These are phyloP conservation scores for Gymnothorax reevesii DNA, from an alignment of 2,797 vertebrate species.

Conservation along the genomic window DNA sequence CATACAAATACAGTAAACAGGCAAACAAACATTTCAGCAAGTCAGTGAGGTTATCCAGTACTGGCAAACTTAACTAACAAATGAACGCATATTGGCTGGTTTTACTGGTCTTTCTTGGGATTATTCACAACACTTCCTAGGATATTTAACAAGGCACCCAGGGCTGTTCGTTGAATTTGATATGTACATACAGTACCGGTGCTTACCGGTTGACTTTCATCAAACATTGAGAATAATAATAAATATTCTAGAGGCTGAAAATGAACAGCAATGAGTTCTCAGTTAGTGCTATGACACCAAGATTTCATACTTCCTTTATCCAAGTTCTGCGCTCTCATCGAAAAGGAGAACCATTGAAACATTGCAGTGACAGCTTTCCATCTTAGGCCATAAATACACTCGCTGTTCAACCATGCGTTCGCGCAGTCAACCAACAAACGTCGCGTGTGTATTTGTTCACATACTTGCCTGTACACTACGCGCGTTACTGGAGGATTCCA, in stretches of 20 bases:
- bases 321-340: not conserved
- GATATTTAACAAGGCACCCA: not conserved
- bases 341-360: not conserved
- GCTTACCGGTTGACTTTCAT: not conserved
- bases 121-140: not conserved
- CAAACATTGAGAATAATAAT: not conserved
- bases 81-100: not conserved
- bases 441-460: too few relatives aligned
- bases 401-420: too few relatives aligned
- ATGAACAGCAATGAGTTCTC: not conserved
- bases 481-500: too few relatives aligned
- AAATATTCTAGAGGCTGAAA: not conserved
- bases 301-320: not conserved
- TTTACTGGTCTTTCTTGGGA: not conserved
- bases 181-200: not conserved
- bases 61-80: not conserved
- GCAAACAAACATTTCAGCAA: not conserved
- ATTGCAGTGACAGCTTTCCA: too few relatives aligned
- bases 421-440: too few relatives aligned
- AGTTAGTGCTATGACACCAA: not conserved
- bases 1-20: conserved; percentile 5
- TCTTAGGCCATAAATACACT: too few relatives aligned
- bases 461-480: too few relatives aligned
- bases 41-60: too few relatives aligned
- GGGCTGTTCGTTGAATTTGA: not conserved